phyloP scores from a whole-genome alignment of 2,888 invertebrate genomes.

The Andrena marginata region DNA sequence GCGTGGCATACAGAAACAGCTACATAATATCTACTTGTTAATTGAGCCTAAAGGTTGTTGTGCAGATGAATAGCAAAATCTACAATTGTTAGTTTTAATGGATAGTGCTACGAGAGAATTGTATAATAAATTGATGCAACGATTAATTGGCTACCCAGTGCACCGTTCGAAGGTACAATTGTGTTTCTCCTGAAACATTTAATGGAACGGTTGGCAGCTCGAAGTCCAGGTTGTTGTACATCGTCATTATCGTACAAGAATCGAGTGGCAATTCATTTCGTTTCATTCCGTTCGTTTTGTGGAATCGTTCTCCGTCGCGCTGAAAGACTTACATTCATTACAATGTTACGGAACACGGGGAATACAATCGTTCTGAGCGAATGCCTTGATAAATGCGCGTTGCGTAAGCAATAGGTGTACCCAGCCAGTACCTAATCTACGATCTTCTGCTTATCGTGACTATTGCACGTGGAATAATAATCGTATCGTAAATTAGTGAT shows the following conservation, averaged over 20 bases:
- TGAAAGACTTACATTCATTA: slow-evolving; percentile 31
- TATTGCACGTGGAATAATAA: slow-evolving; percentile 54
- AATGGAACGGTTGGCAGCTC: not conserved
- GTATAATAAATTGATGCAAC: not conserved
- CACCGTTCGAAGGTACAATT: not conserved
- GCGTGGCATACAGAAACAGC: no score
- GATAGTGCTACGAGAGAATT: not conserved
- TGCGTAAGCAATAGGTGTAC: slow-evolving; percentile 55
- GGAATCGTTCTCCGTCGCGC: slow-evolving; percentile 21
- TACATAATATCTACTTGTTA: no score
- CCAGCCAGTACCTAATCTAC: slow-evolving; percentile 42
- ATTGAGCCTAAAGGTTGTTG: no score
- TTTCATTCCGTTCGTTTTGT: slow-evolving; percentile 2
- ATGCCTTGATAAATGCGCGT: slow-evolving; percentile 37
- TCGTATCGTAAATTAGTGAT: slow-evolving; percentile 65
- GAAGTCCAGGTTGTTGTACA: not conserved
- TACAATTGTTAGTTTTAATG: no score
- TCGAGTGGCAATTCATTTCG: slow-evolving; percentile 6
- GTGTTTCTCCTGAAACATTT: not conserved
- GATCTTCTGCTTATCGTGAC: slow-evolving; percentile 63
- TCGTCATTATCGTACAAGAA: not conserved
- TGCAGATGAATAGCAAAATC: no score
- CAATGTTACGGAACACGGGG: slow-evolving; percentile 28
- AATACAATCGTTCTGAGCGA: slow-evolving; percentile 37
- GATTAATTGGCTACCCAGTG: not conserved